Evolutionary conservation across 1,140 invertebrate genomes (phyloP), one percentile per base, ranked within the genome.

Genomic region (Reticulitermes speratus): DNA sequence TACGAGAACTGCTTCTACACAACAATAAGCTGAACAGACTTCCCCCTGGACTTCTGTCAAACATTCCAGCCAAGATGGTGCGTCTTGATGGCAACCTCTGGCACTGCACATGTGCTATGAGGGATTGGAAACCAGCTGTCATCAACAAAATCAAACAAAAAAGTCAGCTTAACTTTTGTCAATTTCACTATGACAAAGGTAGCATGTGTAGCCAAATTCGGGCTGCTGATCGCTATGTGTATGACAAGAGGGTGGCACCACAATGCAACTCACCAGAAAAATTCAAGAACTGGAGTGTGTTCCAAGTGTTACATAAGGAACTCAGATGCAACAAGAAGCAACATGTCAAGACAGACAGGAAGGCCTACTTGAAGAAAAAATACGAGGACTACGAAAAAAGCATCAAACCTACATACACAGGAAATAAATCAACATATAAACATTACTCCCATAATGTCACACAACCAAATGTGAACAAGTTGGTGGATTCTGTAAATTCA

Each of bases 91-190:
- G 92, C 16, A 96, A 96, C 91, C 94, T 94, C 19, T 95, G 95
- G 95, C 92, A 95, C 87, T 96, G 95, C 88, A 92, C 92, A 65
- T 96, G 95, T 88, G 90, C 91, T 3, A 94, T 95, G 94, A 89
- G 88, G 84, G 91, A 91, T 69, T 95, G 94, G 95, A 92, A 94
- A 88, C 92, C 93, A 82, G 81, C 86, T 45, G 83, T 88, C 12
- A 88, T 90, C 23, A 94, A 93, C 87, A 90, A 91, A 87, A 89
- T 92, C 2, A 91, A 92, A 89, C 89, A 91, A 52, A 83, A 87
- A 21, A n/a, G 83, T 55, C 69, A 90, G 88, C 89, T 90, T 9
- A 91, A 91, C 87, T 83, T 87, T 19, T 92, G 92, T 87, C 89
- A 91, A 81, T 88, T 86, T 84, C 87, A 88, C 44, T 88, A 89